A percentile compares a stretch with the other conserved stretches of the same genome.
Evolutionary conservation across 2,888 invertebrate genomes (phyloP).

Genomic region (Drosophila hamatofila): DNA sequence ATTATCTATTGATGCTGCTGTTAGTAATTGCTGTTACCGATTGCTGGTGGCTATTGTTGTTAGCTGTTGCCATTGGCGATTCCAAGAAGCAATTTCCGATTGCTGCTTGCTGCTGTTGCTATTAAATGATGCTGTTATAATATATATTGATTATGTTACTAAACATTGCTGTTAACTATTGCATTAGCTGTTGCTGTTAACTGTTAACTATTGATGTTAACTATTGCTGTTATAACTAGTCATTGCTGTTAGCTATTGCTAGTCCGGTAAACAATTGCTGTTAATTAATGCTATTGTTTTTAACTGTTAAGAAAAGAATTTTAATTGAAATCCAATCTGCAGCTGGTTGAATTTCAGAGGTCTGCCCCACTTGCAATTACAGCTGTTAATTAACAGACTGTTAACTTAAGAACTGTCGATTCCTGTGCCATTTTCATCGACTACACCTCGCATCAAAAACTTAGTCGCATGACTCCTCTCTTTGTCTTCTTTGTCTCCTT

Average conservation of each 20-base stretch:
- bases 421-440: no score
- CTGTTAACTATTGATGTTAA: not conserved
- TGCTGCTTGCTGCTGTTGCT: not conserved
- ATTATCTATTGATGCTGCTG: not conserved
- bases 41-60: not conserved
- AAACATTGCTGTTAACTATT: not conserved
- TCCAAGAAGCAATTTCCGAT: not conserved
- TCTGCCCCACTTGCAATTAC: not conserved
- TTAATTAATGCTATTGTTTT: not conserved
- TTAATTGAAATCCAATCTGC: not conserved
- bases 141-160: not conserved
- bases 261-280: not conserved
- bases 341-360: not conserved
- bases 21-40: not conserved
- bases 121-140: not conserved
- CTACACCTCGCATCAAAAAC: not conserved
- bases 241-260: not conserved
- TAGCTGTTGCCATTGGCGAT: not conserved
- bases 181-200: not conserved
- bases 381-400: slow-evolving; percentile 2
- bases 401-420: not conserved
- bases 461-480: not conserved
- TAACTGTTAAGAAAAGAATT: not conserved
- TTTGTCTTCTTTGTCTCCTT: not conserved
- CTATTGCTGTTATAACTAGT: not conserved